Percentiles rank a stretch among this genome's conserved stretches.
Conservation (phyloP, 2,797 vertebrate genomes). For the Salmo trutta region DNA sequence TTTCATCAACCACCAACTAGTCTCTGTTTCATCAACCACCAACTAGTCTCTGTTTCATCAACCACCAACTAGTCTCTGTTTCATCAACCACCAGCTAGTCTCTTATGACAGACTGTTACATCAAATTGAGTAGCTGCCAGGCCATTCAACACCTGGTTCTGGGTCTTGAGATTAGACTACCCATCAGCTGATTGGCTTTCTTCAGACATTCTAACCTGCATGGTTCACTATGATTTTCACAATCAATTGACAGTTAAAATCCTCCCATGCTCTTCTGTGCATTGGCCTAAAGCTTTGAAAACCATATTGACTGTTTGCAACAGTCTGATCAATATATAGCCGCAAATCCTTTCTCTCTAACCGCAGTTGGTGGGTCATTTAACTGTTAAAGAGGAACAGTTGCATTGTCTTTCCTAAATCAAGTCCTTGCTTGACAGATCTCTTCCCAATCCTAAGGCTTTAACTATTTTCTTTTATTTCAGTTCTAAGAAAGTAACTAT, state of each 20-base stretch:
- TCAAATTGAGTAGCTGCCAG: neutral
- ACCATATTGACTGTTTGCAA: neutral
- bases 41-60: neutral
- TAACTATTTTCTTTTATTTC: too few relatives aligned
- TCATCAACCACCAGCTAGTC: too few relatives aligned
- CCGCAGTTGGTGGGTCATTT: neutral
- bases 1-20: too few relatives aligned
- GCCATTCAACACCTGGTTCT: neutral
- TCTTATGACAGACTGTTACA: neutral
- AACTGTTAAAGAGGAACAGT: neutral
- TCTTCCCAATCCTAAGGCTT: neutral
- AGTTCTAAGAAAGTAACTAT: too few relatives aligned
- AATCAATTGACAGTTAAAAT: neutral
- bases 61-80: too few relatives aligned
- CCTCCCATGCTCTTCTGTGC: neutral
- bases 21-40: too few relatives aligned
- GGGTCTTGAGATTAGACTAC: neutral
- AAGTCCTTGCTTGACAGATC: neutral
- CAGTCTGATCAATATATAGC: neutral
- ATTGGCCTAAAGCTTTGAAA: neutral
- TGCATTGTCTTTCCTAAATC: neutral
- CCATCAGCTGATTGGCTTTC: neutral
- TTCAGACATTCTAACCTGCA: neutral
- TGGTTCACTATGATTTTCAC: neutral
- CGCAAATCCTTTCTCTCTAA: neutral